phyloP scores from a whole-genome alignment of 2,888 invertebrate species.

The Mamestra brassicae region DNA sequence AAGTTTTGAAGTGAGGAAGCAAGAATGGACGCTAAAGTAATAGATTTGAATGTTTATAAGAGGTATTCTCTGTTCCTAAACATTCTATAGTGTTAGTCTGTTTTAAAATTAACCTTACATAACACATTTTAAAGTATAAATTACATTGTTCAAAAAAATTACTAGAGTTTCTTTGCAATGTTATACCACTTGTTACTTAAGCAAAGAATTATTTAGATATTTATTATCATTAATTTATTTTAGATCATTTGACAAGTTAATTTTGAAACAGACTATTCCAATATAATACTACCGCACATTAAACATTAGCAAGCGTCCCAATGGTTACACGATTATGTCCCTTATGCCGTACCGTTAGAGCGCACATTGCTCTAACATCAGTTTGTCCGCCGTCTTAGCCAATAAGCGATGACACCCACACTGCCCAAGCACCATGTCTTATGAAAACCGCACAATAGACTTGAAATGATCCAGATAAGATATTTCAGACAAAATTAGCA shows the following conservation, averaged over 20 bases:
- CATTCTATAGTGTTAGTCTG: conserved; percentile 15
- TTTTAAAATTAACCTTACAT: conserved; percentile 23
- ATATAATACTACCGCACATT: conserved; percentile 34
- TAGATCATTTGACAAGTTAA: neutral
- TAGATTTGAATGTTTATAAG: neutral
- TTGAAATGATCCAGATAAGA: neutral
- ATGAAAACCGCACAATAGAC: conserved; percentile 39
- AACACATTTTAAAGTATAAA: no score
- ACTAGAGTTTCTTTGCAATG: neutral
- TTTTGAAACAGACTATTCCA: conserved; percentile 19
- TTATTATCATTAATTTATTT: no score
- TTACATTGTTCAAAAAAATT: no score
- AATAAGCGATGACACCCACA: conserved; percentile 63
- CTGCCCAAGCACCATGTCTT: conserved; percentile 75
- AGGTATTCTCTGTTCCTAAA: conserved; percentile 39
- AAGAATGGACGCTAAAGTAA: neutral
- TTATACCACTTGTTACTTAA: no score
- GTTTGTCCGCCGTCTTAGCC: conserved; percentile 71
- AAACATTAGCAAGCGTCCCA: conserved; percentile 55
- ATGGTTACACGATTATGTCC: conserved; percentile 62
- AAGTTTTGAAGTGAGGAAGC: neutral
- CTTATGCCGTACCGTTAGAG: conserved; percentile 65
- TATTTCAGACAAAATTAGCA: no score
- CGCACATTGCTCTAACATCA: conserved; percentile 67
- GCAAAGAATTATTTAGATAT: neutral